phyloP scores from a whole-genome alignment of 2,888 invertebrate species.

The Drosophila borborema region DNA sequence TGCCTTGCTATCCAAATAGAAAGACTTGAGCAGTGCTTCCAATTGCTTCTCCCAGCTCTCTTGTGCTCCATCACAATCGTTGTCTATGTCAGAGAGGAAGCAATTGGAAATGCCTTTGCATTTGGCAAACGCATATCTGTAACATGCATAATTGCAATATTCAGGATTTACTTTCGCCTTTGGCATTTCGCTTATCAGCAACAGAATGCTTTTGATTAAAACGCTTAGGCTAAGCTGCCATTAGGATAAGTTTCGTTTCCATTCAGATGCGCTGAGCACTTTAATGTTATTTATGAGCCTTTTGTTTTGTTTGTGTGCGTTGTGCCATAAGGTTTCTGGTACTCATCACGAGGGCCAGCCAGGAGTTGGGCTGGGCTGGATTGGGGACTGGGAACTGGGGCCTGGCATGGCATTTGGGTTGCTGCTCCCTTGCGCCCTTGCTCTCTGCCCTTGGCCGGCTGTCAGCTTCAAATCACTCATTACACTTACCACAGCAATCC shows the following conservation, averaged over 20 bases:
- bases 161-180: conserved; percentile 7
- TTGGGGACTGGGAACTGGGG: neutral
- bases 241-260: conserved; percentile 37
- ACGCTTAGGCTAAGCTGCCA: conserved; percentile 22
- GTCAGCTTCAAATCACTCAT: conserved; percentile 61
- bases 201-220: conserved; percentile 18
- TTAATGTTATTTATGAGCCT: conserved; percentile 54
- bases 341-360: conserved; percentile 24
- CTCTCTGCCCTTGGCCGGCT: neutral
- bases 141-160: conserved; percentile 19
- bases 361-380: neutral
- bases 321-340: conserved; percentile 29
- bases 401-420: neutral
- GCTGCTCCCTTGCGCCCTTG: neutral
- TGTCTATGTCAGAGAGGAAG: neutral
- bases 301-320: conserved; percentile 17
- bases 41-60: neutral
- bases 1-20: neutral
- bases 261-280: conserved; percentile 23
- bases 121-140: conserved; percentile 19
- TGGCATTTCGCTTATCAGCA: conserved; percentile 20
- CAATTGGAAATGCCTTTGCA: conserved; percentile 22
- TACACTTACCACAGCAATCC: conserved; percentile 63
- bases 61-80: too few species aligned
- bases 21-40: neutral